Evolutionary conservation across 1,140 invertebrate genomes (phyloP), one percentile per base, ranked within the genome.

Genomic region (Babylonia areolata): DNA sequence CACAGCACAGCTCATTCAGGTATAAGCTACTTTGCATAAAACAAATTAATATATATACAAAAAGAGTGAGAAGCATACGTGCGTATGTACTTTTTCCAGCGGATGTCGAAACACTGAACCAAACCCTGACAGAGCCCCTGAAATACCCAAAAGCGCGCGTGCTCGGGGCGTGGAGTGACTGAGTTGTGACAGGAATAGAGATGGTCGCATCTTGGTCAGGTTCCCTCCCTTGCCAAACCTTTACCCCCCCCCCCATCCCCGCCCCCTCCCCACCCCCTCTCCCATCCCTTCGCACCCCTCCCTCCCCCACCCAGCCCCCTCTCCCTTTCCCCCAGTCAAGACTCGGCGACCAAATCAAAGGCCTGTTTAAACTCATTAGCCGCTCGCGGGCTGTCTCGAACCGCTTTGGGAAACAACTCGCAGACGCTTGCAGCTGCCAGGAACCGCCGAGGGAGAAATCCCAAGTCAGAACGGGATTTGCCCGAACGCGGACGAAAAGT

Each of bases 161-260:
- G 78, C 46, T 33, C 9, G 5, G 78, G 78, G 78, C 78, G 78
- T 80, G 78, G 78, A 31, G 15, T 9, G 42, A 15, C 42, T 9
- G 42, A 15, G 78, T 37, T 80, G 78, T 80, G 78, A 80, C 78
- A 80, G 78, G 78, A 80, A 80, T 80, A 80, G 78, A 51, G 78
- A 80, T 80, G 46, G 78, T 80, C 78, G 78, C 78, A 80, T 80
- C 78, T 80, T 33, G 78, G 23, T n/a, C n/a, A 31, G 33, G 11
- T 28, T 40, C 2, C 33, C 78, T 54, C 40, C 78, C 40, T 23
- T 58, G 2, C 15, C 5, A 64, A 64, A 64, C 17, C 28, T n/a
- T 6, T 23, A 6, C 58, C 58, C 73, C 37, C 31, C 23, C 33
- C 15, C 73, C 73, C 33, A 35, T 12, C 73, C 9, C 73, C 37